Evolutionary conservation across 2,113 vertebrate species (phyloP).

Genomic region (Pantherophis guttatus): DNA sequence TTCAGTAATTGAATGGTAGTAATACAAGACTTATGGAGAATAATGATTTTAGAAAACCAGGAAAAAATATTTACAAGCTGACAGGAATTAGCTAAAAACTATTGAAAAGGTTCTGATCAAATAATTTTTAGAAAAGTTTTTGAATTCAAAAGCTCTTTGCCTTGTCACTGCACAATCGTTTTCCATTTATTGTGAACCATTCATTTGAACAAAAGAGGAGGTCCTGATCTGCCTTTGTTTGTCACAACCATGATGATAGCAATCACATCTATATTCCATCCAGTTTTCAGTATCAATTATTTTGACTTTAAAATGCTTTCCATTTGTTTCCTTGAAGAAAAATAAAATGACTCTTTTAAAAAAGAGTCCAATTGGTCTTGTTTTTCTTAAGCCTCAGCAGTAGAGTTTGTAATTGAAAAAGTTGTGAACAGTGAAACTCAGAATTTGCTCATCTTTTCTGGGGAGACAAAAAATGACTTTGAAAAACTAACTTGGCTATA

Average conservation of each 20-base stretch:
- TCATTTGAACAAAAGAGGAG: conserved; percentile 35
- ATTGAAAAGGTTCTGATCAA: conserved; percentile 34
- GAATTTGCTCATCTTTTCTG: conserved; percentile 18
- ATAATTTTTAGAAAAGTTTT: conserved; percentile 25
- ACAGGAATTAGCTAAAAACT: conserved; percentile 22
- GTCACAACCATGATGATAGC: conserved; percentile 6
- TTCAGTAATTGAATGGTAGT: conserved; percentile 28
- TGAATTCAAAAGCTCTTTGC: conserved; percentile 27
- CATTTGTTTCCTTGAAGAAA: conserved; percentile 21
- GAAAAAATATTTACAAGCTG: conserved; percentile 9
- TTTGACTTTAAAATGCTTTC: conserved; percentile 1
- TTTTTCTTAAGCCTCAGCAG: conserved; percentile 14
- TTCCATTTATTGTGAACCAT: conserved; percentile 29
- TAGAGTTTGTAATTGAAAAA: conserved; percentile 27
- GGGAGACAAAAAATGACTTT: not conserved
- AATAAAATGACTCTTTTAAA: conserved; percentile 26
- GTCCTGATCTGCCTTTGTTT: conserved; percentile 10
- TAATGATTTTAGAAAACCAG: conserved; percentile 34
- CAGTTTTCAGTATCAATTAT: conserved; percentile 21
- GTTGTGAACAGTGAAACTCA: conserved; percentile 13
- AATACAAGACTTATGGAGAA: conserved; percentile 13
- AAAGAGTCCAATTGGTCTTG: not conserved
- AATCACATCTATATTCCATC: conserved; percentile 17
- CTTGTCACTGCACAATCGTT: conserved; percentile 25
- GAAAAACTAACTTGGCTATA: not conserved